A percentile compares a stretch with the other conserved stretches of the same genome.
Conservation (phyloP, 35 echinoderm and acorn worm genomes). For the Nesometra sesokonis region DNA sequence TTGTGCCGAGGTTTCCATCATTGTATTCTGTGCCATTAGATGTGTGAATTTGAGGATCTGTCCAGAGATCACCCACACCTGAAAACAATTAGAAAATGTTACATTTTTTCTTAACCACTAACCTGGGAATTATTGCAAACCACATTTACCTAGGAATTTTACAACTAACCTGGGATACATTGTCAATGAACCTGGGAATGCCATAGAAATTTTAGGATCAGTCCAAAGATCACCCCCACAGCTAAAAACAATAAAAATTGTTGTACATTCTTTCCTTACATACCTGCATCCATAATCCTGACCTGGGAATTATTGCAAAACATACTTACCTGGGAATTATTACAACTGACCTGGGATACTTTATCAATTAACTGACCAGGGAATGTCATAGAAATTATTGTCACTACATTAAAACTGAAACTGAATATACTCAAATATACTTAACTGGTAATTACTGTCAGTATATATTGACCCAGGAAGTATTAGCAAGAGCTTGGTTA, state of each 20-base stretch:
- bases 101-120: not conserved
- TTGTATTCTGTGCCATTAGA: constrained; percentile 84
- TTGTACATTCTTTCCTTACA: too few species aligned
- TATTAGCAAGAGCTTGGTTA: too few species aligned
- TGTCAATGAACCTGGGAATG: too few species aligned
- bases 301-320: not conserved
- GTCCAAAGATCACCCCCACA: too few species aligned
- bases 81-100: not conserved
- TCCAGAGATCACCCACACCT: constrained; percentile 95
- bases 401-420: too few species aligned
- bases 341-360: not conserved
- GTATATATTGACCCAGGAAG: too few species aligned
- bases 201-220: too few species aligned
- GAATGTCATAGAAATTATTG: too few species aligned
- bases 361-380: not conserved
- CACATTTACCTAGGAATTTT: not conserved
- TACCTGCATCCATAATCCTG: not conserved
- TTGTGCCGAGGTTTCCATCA: constrained; percentile 85
- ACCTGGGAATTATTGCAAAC: not conserved
- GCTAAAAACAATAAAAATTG: too few species aligned
- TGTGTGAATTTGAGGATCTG: constrained; percentile 96
- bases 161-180: not conserved
- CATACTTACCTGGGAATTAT: not conserved
- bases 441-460: too few species aligned
- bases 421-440: too few species aligned